Base-by-base conservation (phyloP, 2,113 vertebrate genomes). In the Podocnemis expansa region DNA sequence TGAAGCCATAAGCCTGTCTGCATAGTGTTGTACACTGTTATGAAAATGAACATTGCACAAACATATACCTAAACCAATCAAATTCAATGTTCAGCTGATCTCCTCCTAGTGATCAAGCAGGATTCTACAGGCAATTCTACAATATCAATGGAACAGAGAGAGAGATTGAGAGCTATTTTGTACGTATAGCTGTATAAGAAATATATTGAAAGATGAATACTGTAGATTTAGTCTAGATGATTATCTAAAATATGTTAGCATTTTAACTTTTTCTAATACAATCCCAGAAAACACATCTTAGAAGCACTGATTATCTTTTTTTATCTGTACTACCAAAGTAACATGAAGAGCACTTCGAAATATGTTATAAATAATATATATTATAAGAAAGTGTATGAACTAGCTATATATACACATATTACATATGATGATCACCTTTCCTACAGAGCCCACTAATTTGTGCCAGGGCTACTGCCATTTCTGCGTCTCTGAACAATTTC, bases 401-500 rank as follows among this genome's bases (percentile, higher is more conserved):
- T 63, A 63, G 34, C 34, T n/a, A 16, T 41, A 9, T 73, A 41
- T 24, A 73, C 34, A 41, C 38, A 73, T n/a, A 73, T 9, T 41
- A 41, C 70, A 25, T 73, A 25, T 73, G 8, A 38, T 73, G 67
- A 11, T 88, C 43, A 22, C 89, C 78, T 88, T 10, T 3, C 76
- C n/a, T 52, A 22, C 16, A 55, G 54, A 54, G 78, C 12, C 56
- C n/a, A 70, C 76, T 63, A 60, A 29, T 82, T 91, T 85, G 10
- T 56, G 78, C 85, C 54, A 31, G 49, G 41, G 41, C 91, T 87
- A 47, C 38, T 93, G 82, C 82, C 78, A 63, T 94, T 90, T 91
- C 63, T 87, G 2, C 54, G 17, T 94, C 34, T 80, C 52, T 41
- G 76, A 49, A 11, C 78, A 78, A n/a, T 87, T 87, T 96, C 73